Percentiles rank a stretch among this genome's conserved stretches.
phyloP scores from a whole-genome alignment of 2,888 invertebrate species.

The Anoncus sp. region DNA sequence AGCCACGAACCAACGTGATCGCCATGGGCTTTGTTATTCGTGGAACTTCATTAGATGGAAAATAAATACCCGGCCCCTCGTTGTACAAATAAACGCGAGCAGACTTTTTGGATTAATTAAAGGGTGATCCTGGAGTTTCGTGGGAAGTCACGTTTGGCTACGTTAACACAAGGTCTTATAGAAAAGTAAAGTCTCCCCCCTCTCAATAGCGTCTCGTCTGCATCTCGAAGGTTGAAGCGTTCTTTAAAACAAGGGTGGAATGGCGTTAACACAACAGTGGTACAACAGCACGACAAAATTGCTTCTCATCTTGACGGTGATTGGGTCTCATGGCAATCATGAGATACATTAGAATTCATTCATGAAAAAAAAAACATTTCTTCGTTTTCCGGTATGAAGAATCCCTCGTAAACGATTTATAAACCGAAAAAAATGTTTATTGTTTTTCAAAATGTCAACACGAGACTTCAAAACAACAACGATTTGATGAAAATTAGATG shows the following conservation, averaged over 20 bases:
- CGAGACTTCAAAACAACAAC: not conserved
- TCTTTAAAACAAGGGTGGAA: no score
- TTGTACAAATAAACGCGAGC: slow-evolving; percentile 64
- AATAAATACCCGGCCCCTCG: slow-evolving; percentile 65
- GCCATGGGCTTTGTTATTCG: slow-evolving; percentile 66
- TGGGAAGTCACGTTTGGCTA: slow-evolving; percentile 55
- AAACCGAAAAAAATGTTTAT: not conserved
- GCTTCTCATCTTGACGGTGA: slow-evolving; percentile 16
- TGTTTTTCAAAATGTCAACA: no score
- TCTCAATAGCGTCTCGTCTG: slow-evolving; percentile 16
- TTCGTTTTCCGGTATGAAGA: no score
- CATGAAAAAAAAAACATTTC: no score
- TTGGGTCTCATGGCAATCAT: not conserved
- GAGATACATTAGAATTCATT: not conserved
- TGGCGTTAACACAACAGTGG: no score
- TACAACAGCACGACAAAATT: slow-evolving; percentile 17
- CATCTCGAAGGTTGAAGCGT: slow-evolving; percentile 37
- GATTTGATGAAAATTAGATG: no score
- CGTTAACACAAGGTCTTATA: slow-evolving; percentile 32
- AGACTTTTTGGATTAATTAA: slow-evolving; percentile 47
- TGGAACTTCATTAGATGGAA: slow-evolving; percentile 69
- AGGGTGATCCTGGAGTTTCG: slow-evolving; percentile 33
- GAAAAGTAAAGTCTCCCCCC: slow-evolving; percentile 18
- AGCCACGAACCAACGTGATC: slow-evolving; percentile 27
- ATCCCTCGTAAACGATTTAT: no score